Base-by-base conservation (phyloP, 1,140 invertebrate genomes). In the Magallana ariakensis region DNA sequence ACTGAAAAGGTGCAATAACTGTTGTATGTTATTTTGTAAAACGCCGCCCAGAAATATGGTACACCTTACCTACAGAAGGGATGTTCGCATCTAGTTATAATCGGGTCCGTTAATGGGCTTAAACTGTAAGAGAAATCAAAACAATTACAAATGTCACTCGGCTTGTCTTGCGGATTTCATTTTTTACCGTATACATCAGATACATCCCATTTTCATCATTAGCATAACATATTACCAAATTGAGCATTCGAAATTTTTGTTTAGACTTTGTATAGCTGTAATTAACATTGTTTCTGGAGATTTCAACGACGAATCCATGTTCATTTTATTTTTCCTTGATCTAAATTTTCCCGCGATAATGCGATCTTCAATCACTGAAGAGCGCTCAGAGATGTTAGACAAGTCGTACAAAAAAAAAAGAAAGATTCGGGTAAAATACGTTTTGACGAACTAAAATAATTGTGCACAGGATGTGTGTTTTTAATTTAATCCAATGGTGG, bases 181-280 rank as follows among this genome's bases (percentile, higher is more conserved):
- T 0, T 60, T 60, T 13, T 60, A 60, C 58, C 10, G 11, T 60
- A 13, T 60, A 13, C 11, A 13, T 15, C n/a, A 1, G n/a, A 60
- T 5, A 60, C 15, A 16, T 60, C 11, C 58, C 5, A 60, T 60
- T 16, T 10, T 13, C 58, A 16, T 16, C 11, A 16, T 60, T 15
- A 60, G 4, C 6, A 60, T 1, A 60, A 13, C n/a, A 16, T 60
- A n/a, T 75, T 75, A 75, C 66, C 66, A 75, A 75, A 75, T 75
- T 19, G 66, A 75, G 33, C 66, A 75, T 26, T 75, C 66, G 11
- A 75, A 75, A 75, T 75, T 75, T 75, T 75, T 75, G 22, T 75
- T 19, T 19, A 75, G 66, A 13, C 66, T 26, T 26, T 26, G 22
- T 26, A 75, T 33, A 33, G 11, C 66, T 75, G 22, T 19, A 33